Evolutionary conservation across 2,888 invertebrate genomes (phyloP), one percentile per base, ranked within the genome.

Genomic region (Caenorhabditis auriculariae): DNA sequence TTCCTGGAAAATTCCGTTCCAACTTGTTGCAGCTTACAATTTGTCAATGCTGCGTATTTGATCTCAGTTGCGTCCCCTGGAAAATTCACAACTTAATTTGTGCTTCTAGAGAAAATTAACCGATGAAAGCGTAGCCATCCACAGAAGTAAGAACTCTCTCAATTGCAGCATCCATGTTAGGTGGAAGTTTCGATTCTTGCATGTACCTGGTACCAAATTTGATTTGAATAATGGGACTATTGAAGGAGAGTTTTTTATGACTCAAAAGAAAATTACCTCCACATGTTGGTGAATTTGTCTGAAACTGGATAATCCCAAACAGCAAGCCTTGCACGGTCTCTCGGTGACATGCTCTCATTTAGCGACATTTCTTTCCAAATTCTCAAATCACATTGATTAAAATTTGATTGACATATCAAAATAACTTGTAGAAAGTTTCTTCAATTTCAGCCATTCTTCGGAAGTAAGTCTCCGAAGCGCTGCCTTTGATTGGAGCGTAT

Each of bases 271-370:
- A n/a, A n/a, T n/a, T n/a, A 91, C 82, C 93, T 91, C 91, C 94
- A 94, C 89, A 98, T 93, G 84, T 95, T 96, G 38, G 93, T 95
- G 83, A 93, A 96, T 81, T 93, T 95, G 83, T 96, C 94, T 78
- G 93, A 93, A 0, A 96, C 93, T 0, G 96, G 96, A 82, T 96
- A 96, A 82, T 96, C 95, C 95, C 95, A 96, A 0, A 96, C 96
- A 0, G 96, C 95, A 17, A 95, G 83, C 82, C 93, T 91, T 0
- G 94, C 91, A 28, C 94, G 86, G 81, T 95, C 93, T 4, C 91
- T 87, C 56, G 92, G 90, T 23, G 89, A 88, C 48, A 95, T 83
- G 51, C 91, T 92, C 83, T 95, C 94, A 82, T 95, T 93, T 23
- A 96, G 84, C 32, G 93, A 93, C 90, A 96, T 92, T 75, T 93